Evolutionary conservation across 2,113 vertebrate genomes (phyloP).

Genomic region (Urocitellus parryii): DNA sequence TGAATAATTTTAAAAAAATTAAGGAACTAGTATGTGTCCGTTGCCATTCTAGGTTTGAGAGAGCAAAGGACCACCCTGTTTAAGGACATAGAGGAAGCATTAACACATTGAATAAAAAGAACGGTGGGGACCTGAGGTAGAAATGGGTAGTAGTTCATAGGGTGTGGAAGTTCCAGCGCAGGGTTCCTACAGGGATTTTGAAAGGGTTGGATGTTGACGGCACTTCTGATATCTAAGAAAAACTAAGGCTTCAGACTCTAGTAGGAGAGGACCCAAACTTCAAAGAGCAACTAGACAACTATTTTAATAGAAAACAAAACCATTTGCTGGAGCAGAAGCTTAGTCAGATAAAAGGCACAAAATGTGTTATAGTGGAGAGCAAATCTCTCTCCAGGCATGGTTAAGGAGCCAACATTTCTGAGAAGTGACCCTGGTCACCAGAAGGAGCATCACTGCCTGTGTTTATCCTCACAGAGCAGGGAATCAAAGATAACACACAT

Average conservation of each 20-base stretch:
- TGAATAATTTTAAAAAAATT: constrained; percentile 25
- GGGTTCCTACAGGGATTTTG: background rate
- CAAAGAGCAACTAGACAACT: background rate
- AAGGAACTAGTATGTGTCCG: background rate
- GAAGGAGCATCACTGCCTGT: background rate
- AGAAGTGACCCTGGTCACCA: background rate
- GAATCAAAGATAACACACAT: background rate
- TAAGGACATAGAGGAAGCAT: background rate
- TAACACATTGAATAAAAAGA: constrained; percentile 2
- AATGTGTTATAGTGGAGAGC: fast-evolving
- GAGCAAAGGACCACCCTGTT: background rate
- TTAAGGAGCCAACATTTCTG: background rate
- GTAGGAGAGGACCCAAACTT: background rate
- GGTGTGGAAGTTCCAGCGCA: background rate
- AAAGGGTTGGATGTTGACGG: background rate
- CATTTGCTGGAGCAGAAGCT: background rate
- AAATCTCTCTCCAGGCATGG: background rate
- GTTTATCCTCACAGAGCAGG: background rate
- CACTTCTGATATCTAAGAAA: background rate
- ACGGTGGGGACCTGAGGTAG: background rate
- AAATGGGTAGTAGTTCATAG: background rate
- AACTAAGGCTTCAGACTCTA: background rate
- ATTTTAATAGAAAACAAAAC: background rate
- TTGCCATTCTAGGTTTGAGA: background rate
- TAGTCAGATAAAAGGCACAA: background rate